These are phyloP conservation scores for Tamandua tetradactyla DNA, from an alignment of 2,797 vertebrate species.

Conservation along the genomic window DNA sequence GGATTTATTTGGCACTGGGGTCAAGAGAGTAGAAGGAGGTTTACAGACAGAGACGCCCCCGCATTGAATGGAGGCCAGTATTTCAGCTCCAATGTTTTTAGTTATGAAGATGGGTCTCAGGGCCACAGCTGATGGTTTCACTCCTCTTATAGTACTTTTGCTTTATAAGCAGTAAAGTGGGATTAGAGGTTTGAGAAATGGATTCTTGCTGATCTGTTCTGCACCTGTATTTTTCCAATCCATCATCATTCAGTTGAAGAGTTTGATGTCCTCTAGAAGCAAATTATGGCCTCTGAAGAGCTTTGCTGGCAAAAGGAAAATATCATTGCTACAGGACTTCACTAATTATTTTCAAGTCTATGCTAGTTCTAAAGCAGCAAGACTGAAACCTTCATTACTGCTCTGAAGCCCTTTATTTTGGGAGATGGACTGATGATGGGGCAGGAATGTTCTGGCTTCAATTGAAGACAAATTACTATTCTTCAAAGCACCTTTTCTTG, in stretches of 20 bases:
- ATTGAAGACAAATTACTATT: conserved; percentile 66
- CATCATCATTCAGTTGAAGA: conserved; percentile 81
- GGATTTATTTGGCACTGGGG: fast-evolving
- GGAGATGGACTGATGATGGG: conserved; percentile 43
- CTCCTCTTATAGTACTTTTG: conserved; percentile 33
- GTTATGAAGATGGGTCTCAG: not conserved
- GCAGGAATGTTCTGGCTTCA: conserved; percentile 61
- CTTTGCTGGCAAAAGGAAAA: conserved; percentile 73
- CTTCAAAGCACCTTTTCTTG: conserved; percentile 59
- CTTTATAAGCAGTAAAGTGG: conserved; percentile 56
- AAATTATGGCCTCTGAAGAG: conserved; percentile 77
- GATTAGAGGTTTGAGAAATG: conserved; percentile 68
- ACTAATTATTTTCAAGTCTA: conserved; percentile 79
- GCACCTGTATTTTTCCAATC: conserved; percentile 73
- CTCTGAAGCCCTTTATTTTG: conserved; percentile 71
- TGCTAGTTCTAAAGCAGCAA: conserved; percentile 57
- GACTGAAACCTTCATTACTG: conserved; percentile 39
- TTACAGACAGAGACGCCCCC: fast-evolving
- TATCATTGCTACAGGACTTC: not conserved
- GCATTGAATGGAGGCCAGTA: not conserved
- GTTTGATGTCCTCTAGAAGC: conserved; percentile 72
- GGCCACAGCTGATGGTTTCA: not conserved
- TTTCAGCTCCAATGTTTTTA: conserved; percentile 46
- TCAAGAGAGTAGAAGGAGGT: not conserved
- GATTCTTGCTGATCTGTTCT: conserved; percentile 55